Base-by-base conservation (phyloP, 2,113 vertebrate genomes). In the Formicarius rufipectus region DNA sequence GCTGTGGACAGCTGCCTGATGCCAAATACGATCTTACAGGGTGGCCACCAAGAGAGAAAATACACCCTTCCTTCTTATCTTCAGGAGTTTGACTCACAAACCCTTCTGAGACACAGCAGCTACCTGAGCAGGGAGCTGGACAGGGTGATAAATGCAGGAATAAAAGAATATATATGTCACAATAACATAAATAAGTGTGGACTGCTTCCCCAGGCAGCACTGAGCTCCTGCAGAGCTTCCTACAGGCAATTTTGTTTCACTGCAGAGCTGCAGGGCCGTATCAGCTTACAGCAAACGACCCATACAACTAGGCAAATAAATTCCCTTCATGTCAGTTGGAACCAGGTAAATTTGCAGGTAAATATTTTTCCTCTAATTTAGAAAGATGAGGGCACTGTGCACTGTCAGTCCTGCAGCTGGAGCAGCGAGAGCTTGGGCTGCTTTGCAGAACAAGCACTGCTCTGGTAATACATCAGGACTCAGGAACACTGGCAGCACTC, bases 401-500 rank as follows among this genome's bases (percentile, higher is more conserved):
- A 24, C 0, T 3, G 68, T 8, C 6, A 55, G 79, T 1, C 22
- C 62, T 47, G 60, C 12, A 64, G 59, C 63, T 52, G 47, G 75
- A 73, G 66, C 63, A 53, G 47, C 21, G 31, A 30, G 58, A 59
- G 39, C n/a, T 16, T 0, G 2, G 44, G 53, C 14, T 2, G 28
- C 3, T 30, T 6, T 15, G 77, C 3, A 10, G 82, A 14, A 39
- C 42, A 33, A 55, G 73, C 27, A 10, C 30, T 1, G 75, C 75
- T 8, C 37, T 20, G 68, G 14, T 7, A 40, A 63, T 0, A 71
- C 10, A 0, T 2, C 49, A 19, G 69, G 77, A 59, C 56, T 21
- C 37, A 13, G 1, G 1, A 52, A 11, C 5, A 0, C 25, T 2
- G 27, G 7, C 22, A 25, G 49, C 33, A 7, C 27, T 23, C 2